Conservation (phyloP, 30 jellyfish, hydroid and myxozoan genomes). For the Hydractinia echinata region DNA sequence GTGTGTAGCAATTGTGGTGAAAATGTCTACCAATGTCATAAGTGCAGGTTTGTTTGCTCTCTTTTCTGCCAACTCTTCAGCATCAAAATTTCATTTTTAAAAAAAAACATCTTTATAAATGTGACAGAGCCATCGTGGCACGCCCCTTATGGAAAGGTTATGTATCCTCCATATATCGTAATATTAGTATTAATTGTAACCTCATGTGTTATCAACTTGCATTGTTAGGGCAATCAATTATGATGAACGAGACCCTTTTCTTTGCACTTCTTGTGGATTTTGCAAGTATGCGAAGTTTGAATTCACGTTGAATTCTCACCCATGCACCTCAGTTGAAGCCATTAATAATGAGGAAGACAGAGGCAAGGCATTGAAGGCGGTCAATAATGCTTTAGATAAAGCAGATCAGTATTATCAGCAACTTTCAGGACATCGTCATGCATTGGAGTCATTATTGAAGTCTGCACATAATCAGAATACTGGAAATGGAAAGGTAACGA, state of each 20-base stretch:
- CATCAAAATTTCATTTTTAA: not conserved
- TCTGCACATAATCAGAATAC: constrained; percentile 38
- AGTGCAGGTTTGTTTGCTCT: constrained; percentile 66
- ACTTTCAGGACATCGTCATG: constrained; percentile 65
- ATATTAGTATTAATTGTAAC: not conserved
- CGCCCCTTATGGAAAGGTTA: no score
- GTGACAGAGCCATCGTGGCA: not conserved
- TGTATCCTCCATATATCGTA: no score
- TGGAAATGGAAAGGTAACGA: constrained; percentile 23
- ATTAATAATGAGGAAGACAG: constrained; percentile 78
- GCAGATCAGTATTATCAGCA: constrained; percentile 88
- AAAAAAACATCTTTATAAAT: not conserved
- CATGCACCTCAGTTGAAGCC: constrained; percentile 85
- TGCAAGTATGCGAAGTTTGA: constrained; percentile 95
- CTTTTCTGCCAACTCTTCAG: not conserved
- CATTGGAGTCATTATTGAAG: constrained; percentile 60
- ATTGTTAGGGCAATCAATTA: constrained; percentile 77
- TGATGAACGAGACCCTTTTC: constrained; percentile 91
- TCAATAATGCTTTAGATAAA: constrained; percentile 61
- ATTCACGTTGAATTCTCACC: constrained; percentile 62
- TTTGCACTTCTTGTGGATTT: constrained; percentile 88
- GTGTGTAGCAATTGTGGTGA: constrained; percentile 93
- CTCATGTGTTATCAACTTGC: not conserved
- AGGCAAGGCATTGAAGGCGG: constrained; percentile 70
- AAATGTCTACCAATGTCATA: constrained; percentile 92